Conservation (phyloP, 2,113 vertebrate species). For the Archocentrus centrarchus region DNA sequence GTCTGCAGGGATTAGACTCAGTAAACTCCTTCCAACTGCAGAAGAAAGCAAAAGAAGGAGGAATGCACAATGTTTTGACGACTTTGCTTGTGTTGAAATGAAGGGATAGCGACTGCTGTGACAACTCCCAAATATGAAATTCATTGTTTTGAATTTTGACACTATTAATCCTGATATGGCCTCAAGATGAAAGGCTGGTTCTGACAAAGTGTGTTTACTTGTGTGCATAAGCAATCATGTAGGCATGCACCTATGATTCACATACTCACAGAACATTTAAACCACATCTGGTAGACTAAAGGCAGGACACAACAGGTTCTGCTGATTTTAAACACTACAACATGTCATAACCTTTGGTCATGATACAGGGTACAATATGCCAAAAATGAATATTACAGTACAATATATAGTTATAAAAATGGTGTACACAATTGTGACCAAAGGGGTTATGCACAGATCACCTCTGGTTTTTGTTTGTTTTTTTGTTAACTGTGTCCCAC, state of each 20-base stretch:
- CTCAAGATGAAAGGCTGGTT: background rate
- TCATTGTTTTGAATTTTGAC: constrained; percentile 19
- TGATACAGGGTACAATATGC: too few relatives aligned
- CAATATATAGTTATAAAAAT: too few relatives aligned
- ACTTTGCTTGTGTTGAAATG: constrained; percentile 18
- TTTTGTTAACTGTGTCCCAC: background rate
- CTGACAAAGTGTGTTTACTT: background rate
- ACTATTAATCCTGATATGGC: constrained; percentile 30
- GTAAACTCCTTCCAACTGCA: constrained; percentile 4
- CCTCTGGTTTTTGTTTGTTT: background rate
- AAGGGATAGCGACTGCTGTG: constrained; percentile 16
- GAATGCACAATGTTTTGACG: constrained; percentile 23
- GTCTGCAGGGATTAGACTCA: constrained; percentile 40
- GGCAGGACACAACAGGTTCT: background rate
- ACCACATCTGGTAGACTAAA: constrained; percentile 8
- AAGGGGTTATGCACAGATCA: background rate
- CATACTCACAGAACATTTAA: constrained; percentile 10
- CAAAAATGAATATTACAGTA: too few relatives aligned
- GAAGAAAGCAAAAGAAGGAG: background rate
- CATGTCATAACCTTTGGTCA: background rate
- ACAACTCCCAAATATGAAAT: constrained; percentile 8
- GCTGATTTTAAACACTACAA: background rate
- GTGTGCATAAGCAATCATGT: background rate
- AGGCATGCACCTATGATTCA: background rate
- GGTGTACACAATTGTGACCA: too few relatives aligned